Base-by-base conservation (phyloP, 1,140 invertebrate species). In the Drosophila lacteicornis region DNA sequence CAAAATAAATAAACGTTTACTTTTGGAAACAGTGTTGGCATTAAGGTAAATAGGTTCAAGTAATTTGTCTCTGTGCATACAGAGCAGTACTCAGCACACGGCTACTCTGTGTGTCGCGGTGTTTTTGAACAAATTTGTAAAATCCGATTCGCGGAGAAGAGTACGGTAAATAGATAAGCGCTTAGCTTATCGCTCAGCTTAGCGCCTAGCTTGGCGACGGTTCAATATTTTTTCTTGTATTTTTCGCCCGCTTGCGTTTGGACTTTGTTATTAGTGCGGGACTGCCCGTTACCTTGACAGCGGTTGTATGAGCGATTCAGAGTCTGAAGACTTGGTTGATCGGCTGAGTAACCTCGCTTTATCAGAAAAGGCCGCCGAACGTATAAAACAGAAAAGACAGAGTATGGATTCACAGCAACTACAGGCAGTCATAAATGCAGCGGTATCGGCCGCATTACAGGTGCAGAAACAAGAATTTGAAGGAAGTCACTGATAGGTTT, bases 251-350 rank as follows among this genome's bases (percentile, higher is more conserved):
- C 38, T 13, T 40, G 12, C 38, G 38, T 40, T 47, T 3, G n/a
- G 17, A 17, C 19, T 47, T 27, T 50, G 25, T 8, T n/a, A n/a
- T n/a, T n/a, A n/a, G n/a, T n/a, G n/a, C n/a, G n/a, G n/a, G n/a
- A n/a, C n/a, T n/a, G n/a, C n/a, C n/a, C n/a, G n/a, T n/a, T n/a
- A n/a, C n/a, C n/a, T n/a, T n/a, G n/a, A n/a, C n/a, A n/a, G n/a
- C 25, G 15, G 25, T 27, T 27, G 47, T 53, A 53, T 53, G 30
- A 53, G 30, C n/a, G 30, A 36, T 36, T 53, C n/a, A 36, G 30
- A 53, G 50, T 51, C 49, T 30, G 49, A 51, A 7, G 25, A 51
- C 49, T 51, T 33, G 6, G 49, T 51, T 51, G 49, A 15, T 51
- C 15, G 30, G 8, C 49, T 30, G 8, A 51, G 27, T 27, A 51